Evolutionary conservation across 2,113 vertebrate genomes (phyloP), one percentile per base, ranked within the genome.

Genomic region (Cygnus buccinator): DNA sequence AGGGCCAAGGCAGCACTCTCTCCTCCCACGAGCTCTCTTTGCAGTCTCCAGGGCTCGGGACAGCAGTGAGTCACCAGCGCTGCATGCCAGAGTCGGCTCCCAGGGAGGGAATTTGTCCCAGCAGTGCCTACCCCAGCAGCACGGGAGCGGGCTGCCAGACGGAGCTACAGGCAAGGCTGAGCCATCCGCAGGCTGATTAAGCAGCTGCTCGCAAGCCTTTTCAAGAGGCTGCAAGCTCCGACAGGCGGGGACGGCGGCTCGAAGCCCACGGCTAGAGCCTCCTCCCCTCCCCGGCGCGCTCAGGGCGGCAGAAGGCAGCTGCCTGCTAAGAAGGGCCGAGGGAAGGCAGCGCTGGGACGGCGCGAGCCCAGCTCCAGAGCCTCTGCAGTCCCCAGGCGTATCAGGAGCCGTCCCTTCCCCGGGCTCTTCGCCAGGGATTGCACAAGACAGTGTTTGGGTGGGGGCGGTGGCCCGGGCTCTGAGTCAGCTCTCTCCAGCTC

Each of bases 401-500:
- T 67, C 68, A 67, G 90, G 67, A 96, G 88, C 83, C 44, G 3
- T 93, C 76, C 92, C 55, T 77, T 55, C 2, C 20, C 58, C 2
- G 5, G 96, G 95, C 90, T 54, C 26, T 0, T 0, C 0, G 96
- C 96, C 96, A 96, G 41, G 88, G 77, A 65, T 96, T 97, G 95
- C 95, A 95, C 91, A 95, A 97, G 90, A 46, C 83, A 93, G 89
- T 89, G 95, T 93, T 79, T 95, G 90, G 94, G 86, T 95, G 87
- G 94, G 83, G 94, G 89, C 8, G 93, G 95, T 8, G 74, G 48
- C 61, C 29, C 37, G 15, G 46, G 62, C 96, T 95, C 94, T 95
- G 95, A 96, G 93, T 97, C 95, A 97, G 94, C 77, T 50, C 48
- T 87, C 57, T 58, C 85, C 82, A 29, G 92, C 85, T 87, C 83